Percentiles rank a stretch among this genome's conserved stretches.
Conservation (phyloP, 1,140 invertebrate species). For the Drosophila parvula region DNA sequence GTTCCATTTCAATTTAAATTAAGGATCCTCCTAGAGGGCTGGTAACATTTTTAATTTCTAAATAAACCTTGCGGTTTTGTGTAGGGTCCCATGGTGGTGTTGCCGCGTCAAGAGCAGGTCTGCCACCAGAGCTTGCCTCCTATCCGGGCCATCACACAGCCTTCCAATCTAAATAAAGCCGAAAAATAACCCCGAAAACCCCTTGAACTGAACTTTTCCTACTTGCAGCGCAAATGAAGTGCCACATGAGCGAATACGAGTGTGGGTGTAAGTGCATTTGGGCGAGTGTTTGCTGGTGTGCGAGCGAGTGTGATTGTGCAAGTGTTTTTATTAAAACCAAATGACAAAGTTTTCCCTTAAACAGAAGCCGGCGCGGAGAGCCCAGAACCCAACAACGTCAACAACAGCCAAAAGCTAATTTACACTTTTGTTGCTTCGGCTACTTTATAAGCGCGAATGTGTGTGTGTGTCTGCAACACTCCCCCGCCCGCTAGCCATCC, state of each 20-base stretch:
- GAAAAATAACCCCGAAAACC: conserved; percentile 59
- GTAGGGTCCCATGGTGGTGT: conserved; percentile 21
- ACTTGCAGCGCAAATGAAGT: conserved; percentile 72
- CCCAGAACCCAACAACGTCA: conserved; percentile 70
- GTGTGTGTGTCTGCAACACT: conserved; percentile 9
- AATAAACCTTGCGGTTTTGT: conserved; percentile 71
- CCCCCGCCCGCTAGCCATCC: conserved; percentile 1
- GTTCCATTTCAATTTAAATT: conserved; percentile 16
- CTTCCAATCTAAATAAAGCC: conserved; percentile 56
- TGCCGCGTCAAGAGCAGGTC: conserved; percentile 65
- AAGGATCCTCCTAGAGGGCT: conserved; percentile 1
- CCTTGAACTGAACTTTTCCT: conserved; percentile 73
- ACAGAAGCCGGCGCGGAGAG: conserved; percentile 43
- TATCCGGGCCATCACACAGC: conserved; percentile 5
- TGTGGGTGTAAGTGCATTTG: conserved; percentile 53
- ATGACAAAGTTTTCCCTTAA: conserved; percentile 76
- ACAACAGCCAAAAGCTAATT: conserved; percentile 82
- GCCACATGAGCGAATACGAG: conserved; percentile 51
- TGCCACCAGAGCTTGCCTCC: conserved; percentile 11
- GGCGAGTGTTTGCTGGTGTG: conserved; percentile 28
- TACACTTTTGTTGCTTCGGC: conserved; percentile 80
- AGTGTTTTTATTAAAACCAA: conserved; percentile 82
- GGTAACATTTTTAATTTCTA: conserved; percentile 70
- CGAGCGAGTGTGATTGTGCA: conserved; percentile 61
- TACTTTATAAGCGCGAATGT: conserved; percentile 64